phyloP scores from a whole-genome alignment of 2,888 invertebrate genomes.

The Troides oblongomaculatus region DNA sequence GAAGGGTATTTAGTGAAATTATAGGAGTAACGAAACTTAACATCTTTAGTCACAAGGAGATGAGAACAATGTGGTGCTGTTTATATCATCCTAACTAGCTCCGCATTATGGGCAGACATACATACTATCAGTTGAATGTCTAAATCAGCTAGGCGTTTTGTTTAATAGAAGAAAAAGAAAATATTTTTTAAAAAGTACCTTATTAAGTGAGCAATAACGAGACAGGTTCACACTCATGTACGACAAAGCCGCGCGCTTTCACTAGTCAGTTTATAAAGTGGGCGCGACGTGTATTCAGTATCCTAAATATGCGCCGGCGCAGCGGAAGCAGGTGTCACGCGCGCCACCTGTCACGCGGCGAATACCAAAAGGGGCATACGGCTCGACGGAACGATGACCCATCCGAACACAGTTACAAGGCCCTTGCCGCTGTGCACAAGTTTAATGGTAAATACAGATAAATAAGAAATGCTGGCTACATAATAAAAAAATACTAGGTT shows the following conservation, averaged over 20 bases:
- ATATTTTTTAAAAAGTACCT: too few species aligned
- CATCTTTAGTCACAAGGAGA: too few species aligned
- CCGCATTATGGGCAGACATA: too few species aligned
- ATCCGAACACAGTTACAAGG: slow-evolving; percentile 40
- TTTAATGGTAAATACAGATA: slow-evolving; percentile 1
- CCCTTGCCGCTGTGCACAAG: slow-evolving; percentile 17
- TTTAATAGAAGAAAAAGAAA: too few species aligned
- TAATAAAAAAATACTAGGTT: too few species aligned
- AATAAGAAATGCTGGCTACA: neutral
- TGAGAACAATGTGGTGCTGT: too few species aligned
- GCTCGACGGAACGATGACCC: slow-evolving; percentile 57
- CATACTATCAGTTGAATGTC: too few species aligned
- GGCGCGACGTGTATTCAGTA: slow-evolving; percentile 39
- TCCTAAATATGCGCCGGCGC: slow-evolving; percentile 54
- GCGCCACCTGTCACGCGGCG: slow-evolving; percentile 53
- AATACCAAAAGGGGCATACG: slow-evolving; percentile 53
- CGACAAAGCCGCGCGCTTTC: slow-evolving; percentile 15
- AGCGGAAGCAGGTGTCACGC: slow-evolving; percentile 67
- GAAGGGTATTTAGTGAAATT: too few species aligned
- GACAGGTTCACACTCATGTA: neutral
- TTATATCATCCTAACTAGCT: too few species aligned
- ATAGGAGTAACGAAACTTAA: too few species aligned
- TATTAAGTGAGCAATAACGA: neutral
- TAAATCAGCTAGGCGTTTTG: too few species aligned
- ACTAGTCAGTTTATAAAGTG: slow-evolving; percentile 20